Evolutionary conservation across 2,888 invertebrate genomes (phyloP).

Genomic region (Xiphydria camelus): DNA sequence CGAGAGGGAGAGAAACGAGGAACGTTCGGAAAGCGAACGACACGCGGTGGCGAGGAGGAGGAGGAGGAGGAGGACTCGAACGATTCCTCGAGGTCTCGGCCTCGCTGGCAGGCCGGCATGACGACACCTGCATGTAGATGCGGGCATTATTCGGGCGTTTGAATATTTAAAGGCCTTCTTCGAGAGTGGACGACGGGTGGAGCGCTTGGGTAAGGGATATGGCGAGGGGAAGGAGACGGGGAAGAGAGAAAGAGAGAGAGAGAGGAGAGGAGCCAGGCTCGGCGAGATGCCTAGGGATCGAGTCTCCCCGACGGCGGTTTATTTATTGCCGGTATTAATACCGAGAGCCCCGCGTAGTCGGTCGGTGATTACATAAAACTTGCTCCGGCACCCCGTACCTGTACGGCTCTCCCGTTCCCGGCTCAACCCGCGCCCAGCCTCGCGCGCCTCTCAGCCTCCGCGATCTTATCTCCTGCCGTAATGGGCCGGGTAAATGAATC

Average conservation of each 20-base stretch:
- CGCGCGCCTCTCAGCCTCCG: conserved; percentile 15
- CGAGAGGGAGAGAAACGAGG: background rate
- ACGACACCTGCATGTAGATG: conserved; percentile 49
- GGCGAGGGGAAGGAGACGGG: conserved; percentile 2
- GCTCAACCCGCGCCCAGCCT: conserved; percentile 18
- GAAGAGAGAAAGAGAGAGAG: conserved; percentile 18
- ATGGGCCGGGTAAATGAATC: conserved; percentile 31
- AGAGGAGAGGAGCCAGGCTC: conserved; percentile 15
- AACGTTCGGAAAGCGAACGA: conserved; percentile 14
- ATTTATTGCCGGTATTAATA: conserved; percentile 51
- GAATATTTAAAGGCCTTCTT: conserved; percentile 35
- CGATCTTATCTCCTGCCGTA: conserved; percentile 13
- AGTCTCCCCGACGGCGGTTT: conserved; percentile 38
- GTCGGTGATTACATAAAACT: conserved; percentile 50
- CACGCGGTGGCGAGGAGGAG: conserved; percentile 7
- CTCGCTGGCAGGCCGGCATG: conserved; percentile 26
- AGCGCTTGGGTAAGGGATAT: background rate
- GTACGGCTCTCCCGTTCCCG: conserved; percentile 29
- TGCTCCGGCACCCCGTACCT: too few species aligned
- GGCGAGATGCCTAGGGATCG: conserved; percentile 25
- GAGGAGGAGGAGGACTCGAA: too few species aligned
- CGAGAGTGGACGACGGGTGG: conserved; percentile 1
- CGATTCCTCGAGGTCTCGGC: too few species aligned
- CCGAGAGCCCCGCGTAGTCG: conserved; percentile 42
- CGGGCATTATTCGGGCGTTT: conserved; percentile 41